A percentile compares a stretch with the other conserved stretches of the same genome.
These are phyloP conservation scores for Menidia beryllina DNA, from an alignment of 2,113 vertebrate species.

Conservation along the genomic window DNA sequence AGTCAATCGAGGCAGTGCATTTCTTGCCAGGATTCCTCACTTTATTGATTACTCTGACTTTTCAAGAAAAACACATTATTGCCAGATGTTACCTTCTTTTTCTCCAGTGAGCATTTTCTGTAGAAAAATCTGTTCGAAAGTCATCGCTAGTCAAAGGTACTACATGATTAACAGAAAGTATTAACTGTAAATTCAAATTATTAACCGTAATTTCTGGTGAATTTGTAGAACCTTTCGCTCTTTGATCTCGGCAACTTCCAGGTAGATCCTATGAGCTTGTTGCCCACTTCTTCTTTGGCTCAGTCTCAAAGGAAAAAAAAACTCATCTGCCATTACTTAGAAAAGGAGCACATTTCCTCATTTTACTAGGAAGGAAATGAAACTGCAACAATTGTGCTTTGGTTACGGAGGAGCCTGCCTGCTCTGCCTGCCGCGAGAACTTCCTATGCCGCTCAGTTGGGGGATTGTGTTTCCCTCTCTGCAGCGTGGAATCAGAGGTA, in stretches of 20 bases:
- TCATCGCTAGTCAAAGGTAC: not conserved
- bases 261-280: constrained; percentile 23
- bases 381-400: constrained; percentile 73
- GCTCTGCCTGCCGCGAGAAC: constrained; percentile 65
- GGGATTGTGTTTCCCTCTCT: constrained; percentile 64
- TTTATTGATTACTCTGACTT: constrained; percentile 57
- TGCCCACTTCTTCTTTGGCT: constrained; percentile 30
- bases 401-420: constrained; percentile 67
- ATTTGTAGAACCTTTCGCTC: constrained; percentile 9
- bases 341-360: constrained; percentile 57
- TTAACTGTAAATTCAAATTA: not conserved
- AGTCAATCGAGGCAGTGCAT: constrained; percentile 33
- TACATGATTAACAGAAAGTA: not conserved
- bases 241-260: constrained; percentile 22
- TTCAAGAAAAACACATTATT: constrained; percentile 31
- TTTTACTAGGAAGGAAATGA: constrained; percentile 71
- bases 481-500: constrained; percentile 29
- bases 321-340: constrained; percentile 58
- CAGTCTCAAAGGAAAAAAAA: constrained; percentile 18
- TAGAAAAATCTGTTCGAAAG: not conserved
- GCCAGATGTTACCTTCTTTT: constrained; percentile 43
- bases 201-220: constrained; percentile 2
- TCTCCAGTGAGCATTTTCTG: constrained; percentile 8
- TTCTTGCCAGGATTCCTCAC: constrained; percentile 31
- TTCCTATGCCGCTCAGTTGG: constrained; percentile 66